Percentiles rank a stretch among this genome's conserved stretches.
These are phyloP conservation scores for Lates calcarifer DNA, from an alignment of 2,113 vertebrate species.

Conservation along the genomic window DNA sequence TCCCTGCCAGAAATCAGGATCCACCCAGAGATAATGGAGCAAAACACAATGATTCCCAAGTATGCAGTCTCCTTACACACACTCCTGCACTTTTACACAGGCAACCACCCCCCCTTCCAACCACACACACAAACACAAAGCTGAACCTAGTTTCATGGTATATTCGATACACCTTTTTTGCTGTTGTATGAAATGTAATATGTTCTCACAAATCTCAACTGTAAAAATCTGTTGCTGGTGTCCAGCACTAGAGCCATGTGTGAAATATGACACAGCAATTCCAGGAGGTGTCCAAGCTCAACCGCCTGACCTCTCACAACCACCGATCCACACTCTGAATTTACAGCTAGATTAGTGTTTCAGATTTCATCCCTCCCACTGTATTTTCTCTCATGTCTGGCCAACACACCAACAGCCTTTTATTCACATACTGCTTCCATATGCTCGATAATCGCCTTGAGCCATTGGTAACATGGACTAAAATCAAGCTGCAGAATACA, in stretches of 20 bases:
- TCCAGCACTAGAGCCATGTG: conserved; percentile 21
- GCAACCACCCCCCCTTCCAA: not conserved
- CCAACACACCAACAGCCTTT: conserved; percentile 62
- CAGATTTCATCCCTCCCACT: conserved; percentile 60
- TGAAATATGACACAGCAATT: conserved; percentile 56
- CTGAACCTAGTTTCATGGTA: conserved; percentile 14
- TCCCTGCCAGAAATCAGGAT: conserved; percentile 60
- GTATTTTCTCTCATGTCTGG: conserved; percentile 68
- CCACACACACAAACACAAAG: not conserved
- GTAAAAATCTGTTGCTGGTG: conserved; percentile 17
- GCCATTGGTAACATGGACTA: conserved; percentile 32
- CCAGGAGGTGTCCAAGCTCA: conserved; percentile 53
- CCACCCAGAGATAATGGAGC: conserved; percentile 59
- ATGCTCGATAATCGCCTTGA: conserved; percentile 56
- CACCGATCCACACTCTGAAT: conserved; percentile 39
- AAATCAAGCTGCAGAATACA: conserved; percentile 23
- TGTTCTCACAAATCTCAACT: conserved; percentile 41
- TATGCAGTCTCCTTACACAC: not conserved
- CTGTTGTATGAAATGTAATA: conserved; percentile 43
- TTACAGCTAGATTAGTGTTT: conserved; percentile 71
- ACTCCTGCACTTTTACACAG: conserved; percentile 21
- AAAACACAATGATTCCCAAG: conserved; percentile 41
- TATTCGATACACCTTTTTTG: conserved; percentile 38
- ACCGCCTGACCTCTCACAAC: conserved; percentile 51
- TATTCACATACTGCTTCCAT: conserved; percentile 70